These are phyloP conservation scores for Apamea sordens DNA, from an alignment of 2,888 invertebrate species.

Conservation along the genomic window DNA sequence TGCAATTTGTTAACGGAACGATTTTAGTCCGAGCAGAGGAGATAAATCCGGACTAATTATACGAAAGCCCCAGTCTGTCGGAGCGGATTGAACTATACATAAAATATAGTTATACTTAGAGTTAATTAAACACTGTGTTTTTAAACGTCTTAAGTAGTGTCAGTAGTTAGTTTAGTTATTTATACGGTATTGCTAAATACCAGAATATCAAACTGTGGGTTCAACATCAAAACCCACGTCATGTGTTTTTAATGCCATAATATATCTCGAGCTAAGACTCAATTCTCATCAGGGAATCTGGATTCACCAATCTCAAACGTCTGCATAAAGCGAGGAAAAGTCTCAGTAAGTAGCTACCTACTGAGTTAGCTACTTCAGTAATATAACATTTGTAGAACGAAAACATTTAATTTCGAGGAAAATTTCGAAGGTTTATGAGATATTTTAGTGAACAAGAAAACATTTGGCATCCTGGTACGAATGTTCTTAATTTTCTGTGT, in stretches of 20 bases:
- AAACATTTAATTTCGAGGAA: slow-evolving; percentile 20
- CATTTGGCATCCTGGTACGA: slow-evolving; percentile 11
- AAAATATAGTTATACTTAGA: slow-evolving; percentile 42
- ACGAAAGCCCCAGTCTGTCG: slow-evolving; percentile 53
- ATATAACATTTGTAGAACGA: slow-evolving; percentile 25
- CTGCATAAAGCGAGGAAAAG: neutral
- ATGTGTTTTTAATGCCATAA: neutral
- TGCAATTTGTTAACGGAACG: slow-evolving; percentile 60
- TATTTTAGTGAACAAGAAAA: slow-evolving; percentile 31
- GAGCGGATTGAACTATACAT: slow-evolving; percentile 55
- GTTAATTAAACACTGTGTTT: slow-evolving; percentile 34
- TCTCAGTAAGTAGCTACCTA: neutral
- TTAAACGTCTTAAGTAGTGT: neutral
- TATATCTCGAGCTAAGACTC: neutral
- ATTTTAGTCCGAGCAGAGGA: slow-evolving; percentile 46
- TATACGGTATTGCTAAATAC: neutral
- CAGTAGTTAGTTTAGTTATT: neutral
- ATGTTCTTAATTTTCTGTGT: slow-evolving; percentile 14
- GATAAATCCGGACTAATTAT: slow-evolving; percentile 59
- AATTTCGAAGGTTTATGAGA: neutral
- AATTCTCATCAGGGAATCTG: neutral
- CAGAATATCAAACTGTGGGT: neutral
- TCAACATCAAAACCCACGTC: neutral
- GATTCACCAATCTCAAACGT: neutral
- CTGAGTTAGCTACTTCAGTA: slow-evolving; percentile 6